Evolutionary conservation across 2,797 vertebrate genomes (phyloP), one percentile per base, ranked within the genome.

Genomic region (Micrastur ruficollis): DNA sequence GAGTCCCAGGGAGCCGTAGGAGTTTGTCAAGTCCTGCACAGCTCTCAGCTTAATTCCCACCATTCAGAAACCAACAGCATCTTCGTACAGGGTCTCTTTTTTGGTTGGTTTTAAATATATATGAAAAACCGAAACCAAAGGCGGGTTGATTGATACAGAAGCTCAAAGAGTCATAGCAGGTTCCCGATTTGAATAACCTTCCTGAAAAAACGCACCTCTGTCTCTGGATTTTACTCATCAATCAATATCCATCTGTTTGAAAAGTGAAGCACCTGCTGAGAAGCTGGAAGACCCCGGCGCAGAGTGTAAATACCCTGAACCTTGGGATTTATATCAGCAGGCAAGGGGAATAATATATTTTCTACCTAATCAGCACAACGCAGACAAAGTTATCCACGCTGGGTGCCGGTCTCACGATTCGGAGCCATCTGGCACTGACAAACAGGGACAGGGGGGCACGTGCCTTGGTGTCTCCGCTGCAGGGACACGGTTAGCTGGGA

Each of bases 221-320:
- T 72, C 50, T 83, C 62, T 94, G 73, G 23, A 29, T 84, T 89
- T 91, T 91, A 86, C 67, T 95, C 66, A 73, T 76, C 67, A 72
- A 31, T 93, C 75, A 71, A 93, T 91, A 96, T 42, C 92, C 29
- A 76, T 87, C 85, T 86, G 63, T 94, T 93, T 95, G 79, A 81
- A 86, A 95, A 94, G 87, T 12, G 27, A 84, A 56, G 19, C 36
- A 53, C 81, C 62, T 90, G 75, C 67, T 92, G 67, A 86, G 87
- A 94, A 93, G 66, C 66, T 94, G 87, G 53, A 52, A 90, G 71
- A 96, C 31, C 61, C 65, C 83, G 79, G 63, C 56, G 90, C 52
- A 70, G 61, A 92, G 42, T 81, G 53, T 52, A 86, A 95, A 90
- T 65, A 81, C 61, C 38, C 38, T 71, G 46, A 92, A 49, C 59